phyloP scores from a whole-genome alignment of 2,888 invertebrate genomes.

The Willowsia nigromaculata region DNA sequence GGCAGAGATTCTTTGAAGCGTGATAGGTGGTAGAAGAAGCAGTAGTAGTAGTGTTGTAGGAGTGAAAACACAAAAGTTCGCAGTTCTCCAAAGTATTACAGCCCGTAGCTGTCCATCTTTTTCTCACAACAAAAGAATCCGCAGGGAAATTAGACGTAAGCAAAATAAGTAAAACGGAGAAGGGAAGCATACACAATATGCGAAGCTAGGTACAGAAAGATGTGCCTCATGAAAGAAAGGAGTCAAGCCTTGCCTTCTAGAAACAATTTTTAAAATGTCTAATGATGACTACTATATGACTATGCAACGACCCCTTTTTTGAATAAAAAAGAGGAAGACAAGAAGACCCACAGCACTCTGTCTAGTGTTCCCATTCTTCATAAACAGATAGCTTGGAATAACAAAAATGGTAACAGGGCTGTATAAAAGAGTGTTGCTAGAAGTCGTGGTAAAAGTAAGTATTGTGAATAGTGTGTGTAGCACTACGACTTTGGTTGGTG shows the following conservation, averaged over 20 bases:
- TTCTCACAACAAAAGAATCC: conserved; percentile 56
- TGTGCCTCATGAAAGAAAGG: neutral
- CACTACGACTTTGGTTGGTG: conserved; percentile 42
- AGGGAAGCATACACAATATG: neutral
- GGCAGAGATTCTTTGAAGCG: neutral
- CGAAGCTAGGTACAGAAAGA: neutral
- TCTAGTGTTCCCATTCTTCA: neutral
- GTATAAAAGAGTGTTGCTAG: neutral
- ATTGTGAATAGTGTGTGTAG: neutral
- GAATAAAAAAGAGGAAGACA: neutral
- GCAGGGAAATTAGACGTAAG: conserved; percentile 63
- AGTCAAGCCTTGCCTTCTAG: neutral
- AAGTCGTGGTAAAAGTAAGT: neutral
- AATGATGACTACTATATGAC: conserved; percentile 19
- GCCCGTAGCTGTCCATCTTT: conserved; percentile 61
- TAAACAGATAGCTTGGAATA: neutral
- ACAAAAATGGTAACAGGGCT: neutral
- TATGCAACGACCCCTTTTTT: neutral
- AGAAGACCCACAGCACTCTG: neutral
- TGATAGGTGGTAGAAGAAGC: neutral
- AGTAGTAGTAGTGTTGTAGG: neutral
- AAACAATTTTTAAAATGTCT: conserved; percentile 21
- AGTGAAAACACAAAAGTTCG: conserved; percentile 15
- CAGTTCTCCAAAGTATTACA: conserved; percentile 5
- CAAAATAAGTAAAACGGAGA: neutral